Conservation (phyloP, 2,888 invertebrate genomes). For the Ecliptopera silaceata region DNA sequence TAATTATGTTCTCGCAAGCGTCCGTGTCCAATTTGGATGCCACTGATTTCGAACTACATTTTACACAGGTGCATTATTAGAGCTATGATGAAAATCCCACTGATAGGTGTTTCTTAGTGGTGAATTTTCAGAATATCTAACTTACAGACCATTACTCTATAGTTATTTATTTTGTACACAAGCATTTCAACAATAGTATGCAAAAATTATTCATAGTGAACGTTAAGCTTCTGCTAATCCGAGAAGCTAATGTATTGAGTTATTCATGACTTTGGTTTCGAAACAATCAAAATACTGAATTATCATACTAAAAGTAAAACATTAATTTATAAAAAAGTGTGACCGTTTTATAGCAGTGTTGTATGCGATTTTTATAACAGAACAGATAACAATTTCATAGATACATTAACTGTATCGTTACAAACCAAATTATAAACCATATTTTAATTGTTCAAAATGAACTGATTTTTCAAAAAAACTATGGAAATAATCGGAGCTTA, state of each 20-base stretch:
- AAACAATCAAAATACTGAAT: background rate
- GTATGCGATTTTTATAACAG: background rate
- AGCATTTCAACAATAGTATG: background rate
- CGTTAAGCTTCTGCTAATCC: background rate
- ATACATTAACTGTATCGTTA: no score
- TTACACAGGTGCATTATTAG: background rate
- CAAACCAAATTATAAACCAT: no score
- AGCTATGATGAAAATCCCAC: no score
- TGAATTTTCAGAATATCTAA: no score
- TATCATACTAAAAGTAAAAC: background rate
- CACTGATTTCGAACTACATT: conserved; percentile 6
- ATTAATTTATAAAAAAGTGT: background rate
- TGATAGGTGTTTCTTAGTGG: conserved; percentile 11
- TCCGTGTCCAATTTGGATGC: conserved; percentile 3
- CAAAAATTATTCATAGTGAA: background rate
- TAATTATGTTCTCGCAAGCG: no score
- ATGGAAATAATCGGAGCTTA: no score
- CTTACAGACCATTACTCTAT: background rate
- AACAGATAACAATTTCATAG: no score
- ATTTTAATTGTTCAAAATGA: no score
- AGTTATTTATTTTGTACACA: background rate
- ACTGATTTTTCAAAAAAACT: no score
- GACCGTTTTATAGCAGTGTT: background rate
- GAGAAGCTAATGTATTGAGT: background rate
- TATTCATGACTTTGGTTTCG: conserved; percentile 9